These are phyloP conservation scores for Nautilus pompilius DNA, from an alignment of 1,140 invertebrate species.

Conservation along the genomic window DNA sequence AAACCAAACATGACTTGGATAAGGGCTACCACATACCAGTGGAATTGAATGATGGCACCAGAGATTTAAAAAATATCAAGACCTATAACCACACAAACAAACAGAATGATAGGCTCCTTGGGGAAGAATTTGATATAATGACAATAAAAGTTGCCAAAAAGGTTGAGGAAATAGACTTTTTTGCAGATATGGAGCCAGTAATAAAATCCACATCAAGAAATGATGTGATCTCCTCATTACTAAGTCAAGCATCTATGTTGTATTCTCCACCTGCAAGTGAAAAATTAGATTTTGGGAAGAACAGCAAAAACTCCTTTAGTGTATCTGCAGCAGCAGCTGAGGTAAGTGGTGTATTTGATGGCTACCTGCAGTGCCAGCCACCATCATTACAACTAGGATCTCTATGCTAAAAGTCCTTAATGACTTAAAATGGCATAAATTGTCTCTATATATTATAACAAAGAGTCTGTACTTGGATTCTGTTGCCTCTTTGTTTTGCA, in stretches of 20 bases:
- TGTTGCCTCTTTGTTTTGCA: no score
- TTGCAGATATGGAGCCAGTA: constrained; percentile 2
- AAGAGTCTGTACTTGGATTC: no score
- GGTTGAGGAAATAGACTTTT: background rate
- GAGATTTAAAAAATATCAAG: no score
- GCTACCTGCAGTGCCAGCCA: no score
- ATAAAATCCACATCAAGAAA: background rate
- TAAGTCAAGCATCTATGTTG: background rate
- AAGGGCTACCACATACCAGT: no score
- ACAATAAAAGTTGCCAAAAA: constrained; percentile 7
- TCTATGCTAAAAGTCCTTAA: no score
- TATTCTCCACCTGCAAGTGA: background rate
- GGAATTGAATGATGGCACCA: no score
- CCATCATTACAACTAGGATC: no score
- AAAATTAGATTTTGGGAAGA: background rate
- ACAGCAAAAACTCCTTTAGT: background rate
- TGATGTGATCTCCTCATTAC: background rate
- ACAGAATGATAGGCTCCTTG: background rate
- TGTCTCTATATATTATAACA: no score
- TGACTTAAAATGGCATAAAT: no score
- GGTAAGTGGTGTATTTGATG: no score
- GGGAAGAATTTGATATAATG: constrained; percentile 7
- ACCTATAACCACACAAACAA: background rate
- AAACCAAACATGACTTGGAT: no score
- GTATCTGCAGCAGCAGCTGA: background rate